Evolutionary conservation across 1,140 invertebrate genomes (phyloP).

Genomic region (Drosophila pachea): DNA sequence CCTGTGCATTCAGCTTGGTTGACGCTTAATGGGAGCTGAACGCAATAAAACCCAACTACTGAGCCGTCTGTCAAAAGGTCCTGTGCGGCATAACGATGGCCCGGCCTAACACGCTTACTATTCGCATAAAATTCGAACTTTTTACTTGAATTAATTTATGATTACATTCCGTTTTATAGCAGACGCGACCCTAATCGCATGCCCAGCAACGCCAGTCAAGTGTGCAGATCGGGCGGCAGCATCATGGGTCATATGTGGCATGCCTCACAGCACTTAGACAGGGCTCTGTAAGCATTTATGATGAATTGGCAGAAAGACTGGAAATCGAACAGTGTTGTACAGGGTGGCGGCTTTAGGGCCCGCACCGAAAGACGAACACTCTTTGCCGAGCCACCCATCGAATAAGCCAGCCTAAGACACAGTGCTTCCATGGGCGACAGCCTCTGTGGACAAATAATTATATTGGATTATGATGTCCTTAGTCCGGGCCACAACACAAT

Average conservation of each 20-base stretch:
- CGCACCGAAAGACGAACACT: too few relatives aligned
- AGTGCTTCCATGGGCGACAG: background rate
- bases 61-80: constrained; percentile 19
- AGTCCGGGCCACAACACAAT: too few relatives aligned
- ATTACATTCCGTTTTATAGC: constrained; percentile 55
- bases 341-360: too few relatives aligned
- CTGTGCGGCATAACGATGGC: constrained; percentile 20
- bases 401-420: background rate
- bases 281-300: constrained; percentile 27
- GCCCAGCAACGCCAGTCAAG: constrained; percentile 20
- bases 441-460: background rate
- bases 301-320: constrained; percentile 6
- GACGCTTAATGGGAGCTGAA: constrained; percentile 40
- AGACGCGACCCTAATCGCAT: constrained; percentile 9
- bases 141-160: constrained; percentile 48
- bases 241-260: constrained; percentile 1
- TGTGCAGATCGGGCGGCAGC: constrained; percentile 8
- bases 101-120: constrained; percentile 21
- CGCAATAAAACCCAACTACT: constrained; percentile 19
- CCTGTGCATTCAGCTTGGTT: constrained; percentile 30
- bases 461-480: background rate
- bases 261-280: constrained; percentile 28
- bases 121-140: constrained; percentile 44
- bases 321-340: background rate
- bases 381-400: too few relatives aligned